Percentiles rank a stretch among this genome's conserved stretches.
Evolutionary conservation across 2,888 invertebrate genomes (phyloP).

Genomic region (Lepas anatifera): DNA sequence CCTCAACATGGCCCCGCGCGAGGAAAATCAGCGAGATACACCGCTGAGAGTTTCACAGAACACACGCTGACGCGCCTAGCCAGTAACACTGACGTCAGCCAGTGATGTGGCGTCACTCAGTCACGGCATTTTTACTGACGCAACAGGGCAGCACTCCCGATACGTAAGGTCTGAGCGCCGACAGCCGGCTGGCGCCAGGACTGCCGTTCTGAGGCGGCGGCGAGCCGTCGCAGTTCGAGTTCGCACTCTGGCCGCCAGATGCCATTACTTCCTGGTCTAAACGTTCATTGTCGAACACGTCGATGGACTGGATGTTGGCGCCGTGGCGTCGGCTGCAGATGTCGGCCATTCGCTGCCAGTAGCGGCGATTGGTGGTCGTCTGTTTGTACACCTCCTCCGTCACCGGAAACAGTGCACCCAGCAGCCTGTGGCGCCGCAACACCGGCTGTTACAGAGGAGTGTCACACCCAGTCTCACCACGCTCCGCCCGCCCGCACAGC

Average conservation of each 20-base stretch:
- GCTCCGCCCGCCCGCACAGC: too few relatives aligned
- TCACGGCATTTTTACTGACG: neutral
- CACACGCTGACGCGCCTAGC: too few relatives aligned
- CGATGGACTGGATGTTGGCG: conserved; percentile 1
- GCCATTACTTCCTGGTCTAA: conserved; percentile 1
- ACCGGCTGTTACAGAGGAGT: too few relatives aligned
- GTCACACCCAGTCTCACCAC: too few relatives aligned
- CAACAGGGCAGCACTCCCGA: neutral
- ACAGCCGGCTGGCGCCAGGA: neutral
- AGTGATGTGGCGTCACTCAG: neutral
- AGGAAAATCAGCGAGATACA: too few relatives aligned
- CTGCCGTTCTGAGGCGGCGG: neutral
- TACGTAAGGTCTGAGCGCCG: neutral
- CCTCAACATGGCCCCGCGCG: too few relatives aligned
- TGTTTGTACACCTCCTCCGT: neutral
- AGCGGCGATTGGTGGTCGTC: neutral
- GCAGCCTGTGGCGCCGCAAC: neutral
- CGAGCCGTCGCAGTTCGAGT: neutral
- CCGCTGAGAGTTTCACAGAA: too few relatives aligned
- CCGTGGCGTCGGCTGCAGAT: neutral
- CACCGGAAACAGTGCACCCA: neutral
- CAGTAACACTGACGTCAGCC: too few relatives aligned
- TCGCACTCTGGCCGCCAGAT: neutral
- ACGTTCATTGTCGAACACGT: conserved; percentile 9
- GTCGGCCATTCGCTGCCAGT: conserved; percentile 6